Evolutionary conservation across 2,888 invertebrate species (phyloP).

Genomic region (Sarcophaga subvicina): DNA sequence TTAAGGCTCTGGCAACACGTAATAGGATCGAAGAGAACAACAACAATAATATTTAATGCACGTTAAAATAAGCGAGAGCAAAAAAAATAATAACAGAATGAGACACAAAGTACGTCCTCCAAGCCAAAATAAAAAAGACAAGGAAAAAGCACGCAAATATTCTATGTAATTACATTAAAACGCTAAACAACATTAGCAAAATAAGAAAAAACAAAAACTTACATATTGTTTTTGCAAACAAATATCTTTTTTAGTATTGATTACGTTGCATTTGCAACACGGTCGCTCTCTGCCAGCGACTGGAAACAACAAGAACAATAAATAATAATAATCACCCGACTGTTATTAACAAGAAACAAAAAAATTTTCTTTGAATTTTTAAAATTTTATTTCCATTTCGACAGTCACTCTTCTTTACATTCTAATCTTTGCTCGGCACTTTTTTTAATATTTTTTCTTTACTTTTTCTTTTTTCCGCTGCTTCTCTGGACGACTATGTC

Average conservation of each 20-base stretch:
- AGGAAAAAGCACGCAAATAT: constrained; percentile 22
- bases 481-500: background rate
- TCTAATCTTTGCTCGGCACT: constrained; percentile 18
- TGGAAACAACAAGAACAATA: constrained; percentile 8
- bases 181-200: no score
- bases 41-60: background rate
- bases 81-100: background rate
- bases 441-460: constrained; percentile 26
- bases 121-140: constrained; percentile 15
- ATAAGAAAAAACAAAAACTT: constrained; percentile 6
- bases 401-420: constrained; percentile 17
- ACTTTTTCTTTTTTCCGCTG: constrained; percentile 18
- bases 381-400: constrained; percentile 55
- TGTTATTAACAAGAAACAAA: constrained; percentile 11
- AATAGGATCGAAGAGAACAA: constrained; percentile 11
- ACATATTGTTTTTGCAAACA: constrained; percentile 6
- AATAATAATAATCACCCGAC: background rate
- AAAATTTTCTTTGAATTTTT: constrained; percentile 59
- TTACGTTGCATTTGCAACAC: constrained; percentile 49
- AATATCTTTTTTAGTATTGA: constrained; percentile 25
- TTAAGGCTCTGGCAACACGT: constrained; percentile 20
- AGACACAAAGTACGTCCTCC: constrained; percentile 56
- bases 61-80: constrained; percentile 9
- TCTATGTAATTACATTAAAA: background rate
- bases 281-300: background rate